Evolutionary conservation across 2,888 invertebrate genomes (phyloP), one percentile per base, ranked within the genome.

Genomic region (Neoaliturus tenellus): DNA sequence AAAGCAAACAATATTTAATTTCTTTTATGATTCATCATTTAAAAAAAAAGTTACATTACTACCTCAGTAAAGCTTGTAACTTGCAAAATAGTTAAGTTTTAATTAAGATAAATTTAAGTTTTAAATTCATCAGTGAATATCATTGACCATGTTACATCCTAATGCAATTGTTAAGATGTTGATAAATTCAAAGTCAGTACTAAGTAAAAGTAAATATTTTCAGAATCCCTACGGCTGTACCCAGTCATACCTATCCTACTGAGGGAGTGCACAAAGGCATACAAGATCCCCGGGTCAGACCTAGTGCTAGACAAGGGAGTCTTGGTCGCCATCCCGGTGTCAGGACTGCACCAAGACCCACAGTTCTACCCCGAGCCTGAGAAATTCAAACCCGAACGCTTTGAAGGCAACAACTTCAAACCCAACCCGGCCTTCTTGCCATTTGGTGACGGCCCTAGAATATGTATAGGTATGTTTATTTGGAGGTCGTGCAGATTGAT

Each of bases 341-440:
- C 62, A 62, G 62, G 62, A 28, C 62, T 62, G 5, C 62, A 62
- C 62, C 8, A 20, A 0, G 62, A 62, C 28, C 62, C 62, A 1
- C 62, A 28, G 62, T 17, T 28, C 25, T 62, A 62, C 28, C 62
- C 62, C 0, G 62, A 62, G 14, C 62, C 62, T 3, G 62, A 62
- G 17, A 62, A 6, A 28, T 62, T 62, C 62, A 28, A 17, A 5
- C 62, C 62, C 4, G 62, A 62, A 28, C 62, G 62, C 62, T 62
- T 62, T 14, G 28, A 62, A 62, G 62, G 62, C 62, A 62, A 62
- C 62, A 62, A 62, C 28, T 62, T 62, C 28, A 62, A 62, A 28
- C 62, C 62, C 14, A 62, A 62, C 62, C 62, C 62, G 10, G 62
- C 62, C 20, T 62, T 62, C 62, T 31, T 62, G 62, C 62, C 62